These are phyloP conservation scores for Pyxicephalus adspersus DNA, from an alignment of 2,113 vertebrate species.

Conservation along the genomic window DNA sequence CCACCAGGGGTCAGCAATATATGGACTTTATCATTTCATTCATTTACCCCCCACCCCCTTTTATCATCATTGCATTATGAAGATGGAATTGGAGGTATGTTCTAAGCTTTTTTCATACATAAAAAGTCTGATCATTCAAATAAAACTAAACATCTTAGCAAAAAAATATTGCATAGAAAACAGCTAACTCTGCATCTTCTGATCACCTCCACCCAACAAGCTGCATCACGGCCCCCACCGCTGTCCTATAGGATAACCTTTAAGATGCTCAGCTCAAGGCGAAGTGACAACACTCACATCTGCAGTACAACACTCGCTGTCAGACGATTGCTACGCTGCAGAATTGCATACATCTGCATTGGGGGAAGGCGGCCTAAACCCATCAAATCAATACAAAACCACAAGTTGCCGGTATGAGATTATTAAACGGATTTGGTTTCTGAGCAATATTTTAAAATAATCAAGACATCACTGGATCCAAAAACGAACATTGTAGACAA, in stretches of 20 bases:
- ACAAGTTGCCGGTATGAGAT: too few species aligned
- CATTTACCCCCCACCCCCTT: neutral
- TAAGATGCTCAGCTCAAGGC: neutral
- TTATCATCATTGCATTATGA: neutral
- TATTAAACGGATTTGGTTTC: too few species aligned
- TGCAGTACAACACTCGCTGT: neutral
- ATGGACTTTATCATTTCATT: neutral
- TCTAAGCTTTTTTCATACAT: too few species aligned
- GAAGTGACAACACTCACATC: neutral
- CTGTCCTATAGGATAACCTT: neutral
- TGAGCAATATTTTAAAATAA: too few species aligned
- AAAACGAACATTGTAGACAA: too few species aligned
- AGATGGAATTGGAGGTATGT: too few species aligned
- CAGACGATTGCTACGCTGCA: neutral
- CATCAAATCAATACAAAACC: too few species aligned
- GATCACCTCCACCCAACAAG: neutral
- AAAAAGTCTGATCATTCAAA: too few species aligned
- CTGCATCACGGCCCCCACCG: neutral
- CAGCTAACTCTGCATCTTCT: too few species aligned
- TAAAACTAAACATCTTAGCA: too few species aligned
- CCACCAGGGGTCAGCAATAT: slow-evolving; percentile 2
- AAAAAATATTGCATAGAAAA: too few species aligned
- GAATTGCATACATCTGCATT: neutral
- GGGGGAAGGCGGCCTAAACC: neutral
- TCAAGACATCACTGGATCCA: too few species aligned